phyloP scores from a whole-genome alignment of 2,888 invertebrate genomes.

The Pyrocoelia pectoralis region DNA sequence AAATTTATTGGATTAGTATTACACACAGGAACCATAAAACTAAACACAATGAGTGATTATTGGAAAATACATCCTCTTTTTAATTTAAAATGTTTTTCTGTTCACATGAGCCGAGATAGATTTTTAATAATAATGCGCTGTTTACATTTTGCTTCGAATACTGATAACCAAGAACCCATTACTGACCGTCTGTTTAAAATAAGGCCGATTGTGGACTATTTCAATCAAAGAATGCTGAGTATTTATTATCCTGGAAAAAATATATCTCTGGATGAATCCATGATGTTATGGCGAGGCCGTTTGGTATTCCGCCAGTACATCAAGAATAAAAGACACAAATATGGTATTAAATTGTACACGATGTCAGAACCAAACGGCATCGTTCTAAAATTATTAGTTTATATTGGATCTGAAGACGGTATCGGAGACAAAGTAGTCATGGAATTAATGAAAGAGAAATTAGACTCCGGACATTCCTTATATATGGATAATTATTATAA shows the following conservation, averaged over 20 bases:
- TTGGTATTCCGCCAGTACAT: slow-evolving; percentile 42
- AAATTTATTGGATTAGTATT: slow-evolving; percentile 1
- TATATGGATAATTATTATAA: slow-evolving; percentile 17
- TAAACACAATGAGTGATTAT: slow-evolving; percentile 49
- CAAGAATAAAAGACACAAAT: slow-evolving; percentile 42
- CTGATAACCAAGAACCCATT: no score
- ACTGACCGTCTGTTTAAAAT: slow-evolving; percentile 21
- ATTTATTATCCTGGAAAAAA: slow-evolving; percentile 36
- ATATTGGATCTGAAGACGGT: slow-evolving; percentile 43
- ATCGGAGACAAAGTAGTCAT: slow-evolving; percentile 42
- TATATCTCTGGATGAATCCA: slow-evolving; percentile 39
- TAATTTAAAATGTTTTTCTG: slow-evolving; percentile 45
- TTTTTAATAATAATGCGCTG: slow-evolving; percentile 48
- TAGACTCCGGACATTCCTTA: slow-evolving; percentile 34
- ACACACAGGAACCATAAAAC: slow-evolving; percentile 46
- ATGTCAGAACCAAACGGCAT: slow-evolving; percentile 40
- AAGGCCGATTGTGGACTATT: slow-evolving; percentile 11
- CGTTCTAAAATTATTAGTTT: slow-evolving; percentile 40
- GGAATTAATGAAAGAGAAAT: slow-evolving; percentile 35
- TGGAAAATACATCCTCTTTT: slow-evolving; percentile 50
- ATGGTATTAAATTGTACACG: slow-evolving; percentile 45
- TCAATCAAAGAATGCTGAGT: slow-evolving; percentile 26
- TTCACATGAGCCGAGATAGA: slow-evolving; percentile 47
- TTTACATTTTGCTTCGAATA: slow-evolving; percentile 44
- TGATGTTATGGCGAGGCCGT: slow-evolving; percentile 42